Base-by-base conservation (phyloP, 35 echinoderm and acorn worm species). In the Eucidaris tribuloides region DNA sequence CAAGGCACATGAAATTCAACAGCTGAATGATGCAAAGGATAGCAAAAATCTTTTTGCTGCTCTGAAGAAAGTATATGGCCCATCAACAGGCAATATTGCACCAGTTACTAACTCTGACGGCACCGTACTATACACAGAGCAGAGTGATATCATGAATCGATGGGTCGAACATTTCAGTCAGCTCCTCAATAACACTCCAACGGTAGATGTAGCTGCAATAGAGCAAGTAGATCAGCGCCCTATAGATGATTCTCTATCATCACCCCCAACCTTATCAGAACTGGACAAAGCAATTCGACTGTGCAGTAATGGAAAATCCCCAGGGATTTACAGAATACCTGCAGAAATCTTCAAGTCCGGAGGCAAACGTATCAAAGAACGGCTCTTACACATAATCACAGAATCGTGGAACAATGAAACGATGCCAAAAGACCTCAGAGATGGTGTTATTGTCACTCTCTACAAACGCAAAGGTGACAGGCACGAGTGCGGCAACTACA, bases 381-480 rank as follows among this genome's bases (percentile, higher is more conserved):
- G n/a, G n/a, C n/a, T n/a, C n/a, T n/a, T n/a, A n/a, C n/a, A n/a
- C n/a, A n/a, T n/a, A n/a, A n/a, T n/a, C n/a, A n/a, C n/a, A n/a
- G n/a, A n/a, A n/a, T n/a, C n/a, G 82, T 58, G 78, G 78, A 82
- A 20, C 22, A 65, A 48, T n/a, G 87, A 38, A 7, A 78, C 66
- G 54, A 5, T 89, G 27, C 86, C 86, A 70, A 58, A 83, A 28
- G 86, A 89, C 31, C n/a, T 83, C 39, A 29, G 81, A 18, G 70
- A 90, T 62, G 81, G 65, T 24, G 55, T 77, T n/a, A 78, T 90
- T 33, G 78, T 90, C 29, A 74, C 87, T 13, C 64, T 90, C 2
- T 90, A 76, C 68, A 90, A 84, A 43, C 79, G 74, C 60, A 89
- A 83, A 74, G 86, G 79, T 6, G 48, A 82, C 39, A 65, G 74